Conservation (phyloP, 2,113 vertebrate species). For the Odontesthes bonariensis region DNA sequence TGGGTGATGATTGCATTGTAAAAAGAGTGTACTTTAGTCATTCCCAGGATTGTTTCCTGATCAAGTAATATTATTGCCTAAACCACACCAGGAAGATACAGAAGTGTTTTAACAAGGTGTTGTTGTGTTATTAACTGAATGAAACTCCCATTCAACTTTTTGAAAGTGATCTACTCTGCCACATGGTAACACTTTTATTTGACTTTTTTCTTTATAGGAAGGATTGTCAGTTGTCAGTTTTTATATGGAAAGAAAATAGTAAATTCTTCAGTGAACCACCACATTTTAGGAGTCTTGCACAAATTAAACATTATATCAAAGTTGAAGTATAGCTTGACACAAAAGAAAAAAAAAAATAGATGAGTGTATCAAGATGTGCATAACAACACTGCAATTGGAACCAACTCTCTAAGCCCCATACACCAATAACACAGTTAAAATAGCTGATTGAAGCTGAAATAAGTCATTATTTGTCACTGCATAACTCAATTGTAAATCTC, state of each 20-base stretch:
- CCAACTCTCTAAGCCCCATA: conserved; percentile 68
- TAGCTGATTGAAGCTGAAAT: conserved; percentile 71
- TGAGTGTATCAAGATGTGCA: conserved; percentile 39
- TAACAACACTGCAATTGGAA: conserved; percentile 67
- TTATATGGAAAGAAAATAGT: neutral
- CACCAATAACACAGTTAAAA: conserved; percentile 72
- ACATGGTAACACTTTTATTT: too few relatives aligned
- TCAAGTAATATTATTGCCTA: too few relatives aligned
- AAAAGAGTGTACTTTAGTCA: too few relatives aligned
- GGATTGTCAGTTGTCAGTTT: neutral
- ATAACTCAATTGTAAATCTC: conserved; percentile 79
- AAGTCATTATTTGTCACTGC: conserved; percentile 80
- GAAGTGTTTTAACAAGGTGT: too few relatives aligned
- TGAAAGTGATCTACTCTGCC: too few relatives aligned
- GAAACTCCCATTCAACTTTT: too few relatives aligned
- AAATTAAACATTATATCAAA: neutral
- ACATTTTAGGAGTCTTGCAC: neutral
- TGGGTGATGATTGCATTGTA: too few relatives aligned
- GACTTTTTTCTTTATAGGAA: neutral
- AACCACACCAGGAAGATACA: too few relatives aligned
- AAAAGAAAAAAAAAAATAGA: conserved; percentile 7
- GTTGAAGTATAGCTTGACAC: neutral
- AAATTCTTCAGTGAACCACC: neutral
- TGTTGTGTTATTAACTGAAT: too few relatives aligned
- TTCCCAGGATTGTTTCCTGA: too few relatives aligned